Conservation (phyloP, 92 coral and sea anemone species). For the Parazoanthus darwini region DNA sequence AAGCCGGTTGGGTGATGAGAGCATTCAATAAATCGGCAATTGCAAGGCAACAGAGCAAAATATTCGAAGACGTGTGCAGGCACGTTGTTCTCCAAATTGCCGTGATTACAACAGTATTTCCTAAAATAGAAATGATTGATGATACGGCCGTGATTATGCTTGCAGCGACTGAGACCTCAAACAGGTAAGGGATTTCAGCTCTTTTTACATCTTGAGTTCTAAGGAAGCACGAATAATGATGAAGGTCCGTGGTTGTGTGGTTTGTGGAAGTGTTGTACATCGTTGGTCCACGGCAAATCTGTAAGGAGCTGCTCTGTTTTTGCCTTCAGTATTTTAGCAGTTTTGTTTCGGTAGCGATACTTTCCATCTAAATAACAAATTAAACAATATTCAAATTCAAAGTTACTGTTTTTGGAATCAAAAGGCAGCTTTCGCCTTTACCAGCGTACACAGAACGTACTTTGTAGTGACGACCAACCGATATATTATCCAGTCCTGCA, state of each 20-base stretch:
- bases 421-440: neutral
- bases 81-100: constrained; percentile 11
- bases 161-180: neutral
- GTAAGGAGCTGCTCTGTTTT: neutral
- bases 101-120: constrained; percentile 3
- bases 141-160: neutral
- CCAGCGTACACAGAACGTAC: too few relatives aligned
- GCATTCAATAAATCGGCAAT: constrained; percentile 26
- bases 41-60: constrained; percentile 28
- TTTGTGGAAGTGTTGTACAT: neutral
- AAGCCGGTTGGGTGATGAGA: constrained; percentile 21
- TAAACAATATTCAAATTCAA: neutral
- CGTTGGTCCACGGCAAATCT: neutral
- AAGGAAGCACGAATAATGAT: constrained; percentile 10
- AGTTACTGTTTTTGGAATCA: too few relatives aligned
- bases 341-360: neutral
- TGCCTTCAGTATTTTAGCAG: neutral
- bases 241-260: neutral
- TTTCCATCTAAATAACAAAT: neutral
- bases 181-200: constrained; percentile 6
- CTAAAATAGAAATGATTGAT: neutral
- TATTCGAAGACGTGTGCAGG: constrained; percentile 10
- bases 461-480: neutral
- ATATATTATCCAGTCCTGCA: neutral
- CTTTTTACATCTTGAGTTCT: constrained; percentile 4